phyloP scores from a whole-genome alignment of 2,113 vertebrate genomes.

The Bagarius yarrelli region DNA sequence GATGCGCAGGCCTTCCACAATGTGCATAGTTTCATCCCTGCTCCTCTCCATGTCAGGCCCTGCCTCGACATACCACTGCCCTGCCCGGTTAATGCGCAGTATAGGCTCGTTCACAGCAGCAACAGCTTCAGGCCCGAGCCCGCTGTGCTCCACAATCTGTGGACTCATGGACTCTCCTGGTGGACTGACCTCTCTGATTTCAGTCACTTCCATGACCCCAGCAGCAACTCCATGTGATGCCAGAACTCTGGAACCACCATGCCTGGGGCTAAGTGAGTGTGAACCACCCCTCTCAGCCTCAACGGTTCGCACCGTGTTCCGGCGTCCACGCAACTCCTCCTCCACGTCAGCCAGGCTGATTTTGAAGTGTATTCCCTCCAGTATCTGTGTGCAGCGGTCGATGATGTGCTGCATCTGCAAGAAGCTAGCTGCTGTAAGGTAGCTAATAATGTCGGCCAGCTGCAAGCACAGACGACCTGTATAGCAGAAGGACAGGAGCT shows the following conservation, averaged over 20 bases:
- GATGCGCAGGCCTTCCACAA: conserved; percentile 83
- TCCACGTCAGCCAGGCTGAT: conserved; percentile 88
- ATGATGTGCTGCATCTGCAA: conserved; percentile 99
- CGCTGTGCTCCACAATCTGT: conserved; percentile 82
- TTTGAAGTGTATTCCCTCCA: conserved; percentile 97
- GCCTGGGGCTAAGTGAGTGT: conserved; percentile 74
- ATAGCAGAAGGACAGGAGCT: conserved; percentile 96
- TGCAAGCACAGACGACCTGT: conserved; percentile 92
- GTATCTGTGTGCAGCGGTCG: conserved; percentile 96
- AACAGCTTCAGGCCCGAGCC: conserved; percentile 68
- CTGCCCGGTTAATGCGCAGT: conserved; percentile 90
- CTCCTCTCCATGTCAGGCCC: conserved; percentile 80
- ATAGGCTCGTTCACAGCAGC: conserved; percentile 80
- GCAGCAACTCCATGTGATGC: conserved; percentile 69
- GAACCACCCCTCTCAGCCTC: conserved; percentile 68
- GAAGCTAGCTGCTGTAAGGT: conserved; percentile 96
- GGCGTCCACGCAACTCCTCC: conserved; percentile 74
- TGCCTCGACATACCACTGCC: conserved; percentile 95
- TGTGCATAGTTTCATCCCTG: conserved; percentile 76
- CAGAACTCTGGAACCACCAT: conserved; percentile 70
- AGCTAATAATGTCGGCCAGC: conserved; percentile 96
- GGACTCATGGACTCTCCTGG: conserved; percentile 86
- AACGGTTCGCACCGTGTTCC: conserved; percentile 71
- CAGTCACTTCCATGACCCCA: conserved; percentile 73
- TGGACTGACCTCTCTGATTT: conserved; percentile 80